Conservation (phyloP, 2,797 vertebrate species). For the Sebastes kiyomatsui region DNA sequence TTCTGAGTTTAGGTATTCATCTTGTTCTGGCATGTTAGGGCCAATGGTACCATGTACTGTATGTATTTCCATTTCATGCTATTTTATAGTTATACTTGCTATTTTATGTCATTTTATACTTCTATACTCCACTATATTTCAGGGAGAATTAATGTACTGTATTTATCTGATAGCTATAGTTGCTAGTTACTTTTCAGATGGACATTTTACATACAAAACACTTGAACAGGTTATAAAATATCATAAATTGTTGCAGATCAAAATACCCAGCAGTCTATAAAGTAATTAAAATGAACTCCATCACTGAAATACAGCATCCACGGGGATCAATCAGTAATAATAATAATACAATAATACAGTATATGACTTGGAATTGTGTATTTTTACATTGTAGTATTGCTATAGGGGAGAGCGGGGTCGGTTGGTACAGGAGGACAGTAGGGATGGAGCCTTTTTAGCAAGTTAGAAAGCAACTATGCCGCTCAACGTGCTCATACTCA, state of each 20-base stretch:
- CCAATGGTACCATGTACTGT: not conserved
- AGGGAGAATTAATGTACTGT: not conserved
- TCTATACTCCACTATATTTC: not conserved
- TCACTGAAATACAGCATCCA: not conserved
- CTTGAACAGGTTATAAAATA: not conserved
- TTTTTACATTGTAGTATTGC: not conserved
- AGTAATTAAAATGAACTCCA: not conserved
- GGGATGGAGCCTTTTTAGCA: too few relatives aligned
- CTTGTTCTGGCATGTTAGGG: not conserved
- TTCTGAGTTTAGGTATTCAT: not conserved
- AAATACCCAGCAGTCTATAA: not conserved
- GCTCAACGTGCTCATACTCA: too few relatives aligned
- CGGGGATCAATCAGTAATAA: not conserved
- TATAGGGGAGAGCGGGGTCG: not conserved
- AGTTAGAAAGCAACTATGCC: too few relatives aligned
- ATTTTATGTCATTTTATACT: not conserved
- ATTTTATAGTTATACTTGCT: not conserved
- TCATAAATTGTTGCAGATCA: not conserved
- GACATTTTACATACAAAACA: not conserved
- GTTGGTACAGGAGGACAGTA: too few relatives aligned
- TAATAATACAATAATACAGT: not conserved
- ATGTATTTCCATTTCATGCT: not conserved
- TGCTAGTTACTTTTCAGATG: not conserved
- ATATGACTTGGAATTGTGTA: not conserved
- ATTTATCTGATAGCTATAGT: not conserved